A percentile compares a stretch with the other conserved stretches of the same genome.
Conservation (phyloP, 1,140 invertebrate genomes). For the Drosophila elegans region DNA sequence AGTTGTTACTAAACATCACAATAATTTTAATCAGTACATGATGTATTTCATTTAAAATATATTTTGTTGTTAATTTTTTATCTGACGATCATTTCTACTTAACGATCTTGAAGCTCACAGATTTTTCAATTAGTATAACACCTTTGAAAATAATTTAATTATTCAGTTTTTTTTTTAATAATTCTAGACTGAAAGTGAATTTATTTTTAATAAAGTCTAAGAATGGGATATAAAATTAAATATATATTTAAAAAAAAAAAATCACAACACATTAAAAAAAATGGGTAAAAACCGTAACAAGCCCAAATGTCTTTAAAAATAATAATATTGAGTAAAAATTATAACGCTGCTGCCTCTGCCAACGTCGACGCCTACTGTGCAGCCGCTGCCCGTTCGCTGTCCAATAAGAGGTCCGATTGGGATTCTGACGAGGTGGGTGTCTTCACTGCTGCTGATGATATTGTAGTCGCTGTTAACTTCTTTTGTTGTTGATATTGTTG, state of each 20-base stretch:
- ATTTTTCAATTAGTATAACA: background rate
- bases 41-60: background rate
- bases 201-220: background rate
- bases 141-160: background rate
- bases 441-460: conserved; percentile 1
- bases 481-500: conserved; percentile 1
- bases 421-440: conserved; percentile 16
- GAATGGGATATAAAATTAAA: background rate
- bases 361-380: conserved; percentile 27
- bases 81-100: background rate
- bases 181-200: background rate
- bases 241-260: background rate
- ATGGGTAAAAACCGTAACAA: background rate
- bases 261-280: background rate
- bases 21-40: background rate
- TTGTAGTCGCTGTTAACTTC: conserved; percentile 13
- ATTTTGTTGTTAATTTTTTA: background rate
- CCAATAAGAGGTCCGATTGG: conserved; percentile 55
- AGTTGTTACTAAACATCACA: background rate
- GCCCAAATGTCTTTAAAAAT: conserved; percentile 2
- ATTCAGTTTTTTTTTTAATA: background rate
- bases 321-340: conserved; percentile 4
- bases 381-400: conserved; percentile 61
- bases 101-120: background rate
- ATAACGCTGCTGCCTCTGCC: too few relatives aligned